Evolutionary conservation across 2,797 vertebrate genomes (phyloP), one percentile per base, ranked within the genome.

Genomic region (Sus cebifrons): DNA sequence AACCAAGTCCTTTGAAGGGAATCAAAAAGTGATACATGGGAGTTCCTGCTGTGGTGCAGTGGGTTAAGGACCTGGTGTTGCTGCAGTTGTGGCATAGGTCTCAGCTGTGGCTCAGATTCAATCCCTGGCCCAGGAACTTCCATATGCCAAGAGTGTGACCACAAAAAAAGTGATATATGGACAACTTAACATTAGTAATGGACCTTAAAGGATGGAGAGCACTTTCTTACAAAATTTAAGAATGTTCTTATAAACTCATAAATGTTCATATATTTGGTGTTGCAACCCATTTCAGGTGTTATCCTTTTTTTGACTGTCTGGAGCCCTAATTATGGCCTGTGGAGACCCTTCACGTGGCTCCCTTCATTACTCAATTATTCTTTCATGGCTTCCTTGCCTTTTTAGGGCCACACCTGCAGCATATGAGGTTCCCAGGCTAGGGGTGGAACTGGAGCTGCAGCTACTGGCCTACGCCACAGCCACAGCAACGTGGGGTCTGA

Each of bases 181-280:
- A 49, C 10, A 40, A 71, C 4, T 1, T 68, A 36, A 65, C 14
- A 44, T 67, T 54, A 65, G 65, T 87, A 87, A 75, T 92, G 20
- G 21, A 67, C 15, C 5, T 94, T 94, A 86, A 86, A 92, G 10
- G 25, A 58, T n/a, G 16, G n/a, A 5, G 1, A 82, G 10, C 0
- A 4, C 62, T 64, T 81, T 92, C 18, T 75, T 89, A 81, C 49
- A 44, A 74, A 87, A 91, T 75, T 79, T 64, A 74, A 75, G 52
- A 94, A 74, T 32, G 27, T 65, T 1, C 7, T 62, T 87, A 36
- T 91, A 81, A 89, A 27, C 27, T 49, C 29, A 74, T 15, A 13
- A 52, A 4, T 75, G 64, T 65, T 64, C n/a, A 40, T 25, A 6
- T 88, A 58, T 32, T 74, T 36, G 14, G 1, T 44, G 5, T 27